Evolutionary conservation across 2,888 invertebrate species (phyloP).

Genomic region (Keiferia lycopersicella): DNA sequence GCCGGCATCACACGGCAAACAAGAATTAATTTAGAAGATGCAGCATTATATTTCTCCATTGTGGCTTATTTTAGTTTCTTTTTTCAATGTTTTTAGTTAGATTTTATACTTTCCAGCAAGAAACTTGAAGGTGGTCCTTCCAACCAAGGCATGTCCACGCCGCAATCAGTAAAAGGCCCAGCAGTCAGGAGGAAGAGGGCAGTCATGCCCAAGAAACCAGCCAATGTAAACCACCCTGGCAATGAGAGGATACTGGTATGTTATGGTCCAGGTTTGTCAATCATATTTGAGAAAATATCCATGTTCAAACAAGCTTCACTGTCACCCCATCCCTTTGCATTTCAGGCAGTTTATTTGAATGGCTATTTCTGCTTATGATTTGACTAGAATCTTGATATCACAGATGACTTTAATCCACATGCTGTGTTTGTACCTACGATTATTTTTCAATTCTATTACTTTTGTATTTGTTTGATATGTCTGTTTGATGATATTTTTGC

Average conservation of each 20-base stretch:
- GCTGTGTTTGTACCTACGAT: not conserved
- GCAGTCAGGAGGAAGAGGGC: conserved; percentile 72
- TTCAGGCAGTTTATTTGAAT: not conserved
- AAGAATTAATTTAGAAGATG: too few species aligned
- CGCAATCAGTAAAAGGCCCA: conserved; percentile 56
- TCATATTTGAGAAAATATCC: conserved; percentile 15
- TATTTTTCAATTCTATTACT: not conserved
- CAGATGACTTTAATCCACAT: conserved; percentile 4
- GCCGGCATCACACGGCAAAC: too few species aligned
- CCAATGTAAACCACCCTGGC: conserved; percentile 64
- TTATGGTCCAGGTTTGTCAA: conserved; percentile 16
- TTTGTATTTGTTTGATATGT: not conserved
- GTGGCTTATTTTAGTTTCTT: not conserved
- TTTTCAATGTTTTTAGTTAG: not conserved
- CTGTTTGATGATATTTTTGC: too few species aligned
- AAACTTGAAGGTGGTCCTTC: conserved; percentile 66
- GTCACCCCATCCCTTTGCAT: not conserved
- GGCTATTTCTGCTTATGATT: conserved; percentile 4
- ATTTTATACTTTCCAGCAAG: conserved; percentile 64
- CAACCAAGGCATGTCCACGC: conserved; percentile 56
- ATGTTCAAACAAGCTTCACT: conserved; percentile 4
- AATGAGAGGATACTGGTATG: conserved; percentile 39
- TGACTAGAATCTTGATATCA: conserved; percentile 6
- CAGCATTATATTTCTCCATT: not conserved
- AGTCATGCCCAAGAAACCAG: conserved; percentile 68